Conservation (phyloP, 2,888 invertebrate species). For the Congeria kusceri region DNA sequence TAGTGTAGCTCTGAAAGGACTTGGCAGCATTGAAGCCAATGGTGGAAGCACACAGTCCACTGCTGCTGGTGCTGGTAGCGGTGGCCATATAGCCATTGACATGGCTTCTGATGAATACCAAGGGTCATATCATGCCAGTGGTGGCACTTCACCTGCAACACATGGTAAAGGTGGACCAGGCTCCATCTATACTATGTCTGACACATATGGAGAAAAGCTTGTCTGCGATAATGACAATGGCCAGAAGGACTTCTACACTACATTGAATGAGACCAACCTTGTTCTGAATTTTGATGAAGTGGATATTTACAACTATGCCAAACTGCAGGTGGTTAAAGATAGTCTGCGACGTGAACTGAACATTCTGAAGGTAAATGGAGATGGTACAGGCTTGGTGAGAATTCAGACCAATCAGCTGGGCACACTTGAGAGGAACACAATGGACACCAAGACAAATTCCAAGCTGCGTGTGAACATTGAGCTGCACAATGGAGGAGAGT, state of each 20-base stretch:
- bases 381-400: constrained; percentile 75
- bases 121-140: constrained; percentile 64
- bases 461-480: constrained; percentile 76
- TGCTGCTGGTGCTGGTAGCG: constrained; percentile 72
- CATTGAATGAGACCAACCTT: constrained; percentile 63
- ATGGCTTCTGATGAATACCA: constrained; percentile 59
- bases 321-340: constrained; percentile 71
- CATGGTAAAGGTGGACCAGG: constrained; percentile 75
- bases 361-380: constrained; percentile 72
- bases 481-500: constrained; percentile 77
- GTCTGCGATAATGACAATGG: constrained; percentile 73
- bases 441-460: constrained; percentile 63
- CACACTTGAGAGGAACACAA: constrained; percentile 67
- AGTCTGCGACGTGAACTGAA: constrained; percentile 59
- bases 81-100: constrained; percentile 72
- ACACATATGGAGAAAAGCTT: constrained; percentile 61
- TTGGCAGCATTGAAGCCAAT: constrained; percentile 66
- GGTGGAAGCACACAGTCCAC: constrained; percentile 65
- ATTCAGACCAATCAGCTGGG: constrained; percentile 72
- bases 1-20: constrained; percentile 65
- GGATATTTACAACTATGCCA: constrained; percentile 73
- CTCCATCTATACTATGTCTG: constrained; percentile 68
- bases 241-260: constrained; percentile 72
- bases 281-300: constrained; percentile 68
- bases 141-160: constrained; percentile 64